Conservation (phyloP, 2,888 invertebrate species). For the Uropetala carovei region DNA sequence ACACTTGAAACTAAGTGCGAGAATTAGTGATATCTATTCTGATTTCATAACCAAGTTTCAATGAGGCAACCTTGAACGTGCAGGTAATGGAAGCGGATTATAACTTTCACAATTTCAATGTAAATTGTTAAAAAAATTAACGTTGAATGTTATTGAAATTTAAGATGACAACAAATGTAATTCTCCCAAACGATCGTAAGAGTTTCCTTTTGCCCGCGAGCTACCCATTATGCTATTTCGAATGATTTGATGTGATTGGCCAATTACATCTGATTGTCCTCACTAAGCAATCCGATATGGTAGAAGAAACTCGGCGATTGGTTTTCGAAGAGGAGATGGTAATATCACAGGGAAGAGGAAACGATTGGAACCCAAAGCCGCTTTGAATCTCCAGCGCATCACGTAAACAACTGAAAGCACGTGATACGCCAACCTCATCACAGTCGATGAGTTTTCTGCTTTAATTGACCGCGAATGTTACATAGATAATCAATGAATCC, state of each 20-base stretch:
- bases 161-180: not conserved
- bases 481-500: no score
- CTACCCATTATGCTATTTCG: constrained; percentile 9
- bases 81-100: no score
- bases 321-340: constrained; percentile 43
- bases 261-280: constrained; percentile 1
- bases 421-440: not conserved
- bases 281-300: constrained; percentile 15
- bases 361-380: not conserved
- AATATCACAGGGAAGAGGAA: not conserved
- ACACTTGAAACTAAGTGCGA: no score
- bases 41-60: no score
- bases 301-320: constrained; percentile 35
- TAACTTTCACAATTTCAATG: no score
- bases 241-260: constrained; percentile 44
- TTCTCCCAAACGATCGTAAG: constrained; percentile 1
- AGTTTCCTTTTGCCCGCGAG: constrained; percentile 11
- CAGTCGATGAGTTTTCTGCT: no score
- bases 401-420: not conserved
- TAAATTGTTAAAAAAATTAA: no score
- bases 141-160: not conserved
- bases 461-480: no score
- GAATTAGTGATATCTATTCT: no score
- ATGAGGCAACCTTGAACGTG: no score
- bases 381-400: not conserved